Evolutionary conservation across 2,797 vertebrate genomes (phyloP).

Genomic region (Lutjanus argentimaculatus): DNA sequence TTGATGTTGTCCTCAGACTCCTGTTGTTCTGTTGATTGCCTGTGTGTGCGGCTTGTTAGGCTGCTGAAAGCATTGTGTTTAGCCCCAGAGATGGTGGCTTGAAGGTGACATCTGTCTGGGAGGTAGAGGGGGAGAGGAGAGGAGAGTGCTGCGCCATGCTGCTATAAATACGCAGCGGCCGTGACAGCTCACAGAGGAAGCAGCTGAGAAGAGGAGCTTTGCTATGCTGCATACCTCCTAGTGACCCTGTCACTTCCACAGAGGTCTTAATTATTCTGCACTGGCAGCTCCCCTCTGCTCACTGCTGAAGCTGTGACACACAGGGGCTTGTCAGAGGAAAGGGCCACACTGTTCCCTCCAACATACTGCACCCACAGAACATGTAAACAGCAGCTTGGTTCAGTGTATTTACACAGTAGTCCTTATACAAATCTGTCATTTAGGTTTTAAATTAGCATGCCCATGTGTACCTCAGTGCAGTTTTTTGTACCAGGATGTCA

Average conservation of each 20-base stretch:
- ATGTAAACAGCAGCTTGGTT: constrained; percentile 60
- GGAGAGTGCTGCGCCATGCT: constrained; percentile 66
- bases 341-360: constrained; percentile 57
- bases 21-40: constrained; percentile 74
- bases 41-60: constrained; percentile 72
- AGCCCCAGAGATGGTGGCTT: constrained; percentile 80
- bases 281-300: constrained; percentile 80
- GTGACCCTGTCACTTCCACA: constrained; percentile 86
- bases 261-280: constrained; percentile 89
- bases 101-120: constrained; percentile 88
- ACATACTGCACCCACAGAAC: constrained; percentile 53
- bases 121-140: constrained; percentile 63
- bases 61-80: constrained; percentile 76
- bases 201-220: constrained; percentile 85
- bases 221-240: constrained; percentile 83
- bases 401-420: constrained; percentile 23
- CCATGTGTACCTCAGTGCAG: constrained; percentile 1
- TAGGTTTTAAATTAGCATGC: constrained; percentile 22
- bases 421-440: constrained; percentile 47
- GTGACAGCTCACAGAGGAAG: constrained; percentile 84
- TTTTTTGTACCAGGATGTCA: constrained; percentile 21
- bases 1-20: constrained; percentile 73
- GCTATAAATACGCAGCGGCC: constrained; percentile 86
- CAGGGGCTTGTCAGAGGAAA: constrained; percentile 67
- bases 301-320: constrained; percentile 68